phyloP scores from a whole-genome alignment of 2,888 invertebrate genomes.

The Sicus ferrugineus region DNA sequence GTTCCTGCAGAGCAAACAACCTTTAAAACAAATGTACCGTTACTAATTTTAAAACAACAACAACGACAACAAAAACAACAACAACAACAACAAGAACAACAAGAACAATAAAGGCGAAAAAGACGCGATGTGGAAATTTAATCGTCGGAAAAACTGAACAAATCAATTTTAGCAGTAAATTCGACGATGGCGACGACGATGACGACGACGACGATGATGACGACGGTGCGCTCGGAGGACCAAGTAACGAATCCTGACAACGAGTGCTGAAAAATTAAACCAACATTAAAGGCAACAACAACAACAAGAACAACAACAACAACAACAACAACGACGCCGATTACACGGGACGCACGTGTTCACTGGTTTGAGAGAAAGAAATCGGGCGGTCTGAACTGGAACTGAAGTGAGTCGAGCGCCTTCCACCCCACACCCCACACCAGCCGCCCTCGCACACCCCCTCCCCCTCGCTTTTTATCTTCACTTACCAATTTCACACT shows the following conservation, averaged over 20 bases:
- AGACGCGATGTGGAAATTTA: constrained; percentile 56
- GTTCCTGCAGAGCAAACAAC: constrained; percentile 45
- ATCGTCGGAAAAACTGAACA: constrained; percentile 65
- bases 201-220: neutral
- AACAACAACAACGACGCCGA: constrained; percentile 28
- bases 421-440: too few relatives aligned
- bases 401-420: too few relatives aligned
- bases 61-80: constrained; percentile 32
- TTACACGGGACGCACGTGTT: constrained; percentile 38
- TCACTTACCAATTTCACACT: constrained; percentile 44
- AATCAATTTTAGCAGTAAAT: constrained; percentile 62
- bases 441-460: neutral
- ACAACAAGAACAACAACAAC: constrained; percentile 37
- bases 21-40: constrained; percentile 60
- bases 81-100: constrained; percentile 23
- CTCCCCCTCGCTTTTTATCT: constrained; percentile 29
- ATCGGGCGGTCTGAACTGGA: too few relatives aligned
- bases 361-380: too few relatives aligned
- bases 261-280: constrained; percentile 49
- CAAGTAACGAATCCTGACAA: constrained; percentile 26
- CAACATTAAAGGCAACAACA: constrained; percentile 37
- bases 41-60: constrained; percentile 52
- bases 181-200: neutral
- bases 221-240: too few relatives aligned
- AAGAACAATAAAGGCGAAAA: constrained; percentile 25